phyloP scores from a whole-genome alignment of 30 jellyfish, hydroid and myxozoan species.

The Nemopilema nomurai region DNA sequence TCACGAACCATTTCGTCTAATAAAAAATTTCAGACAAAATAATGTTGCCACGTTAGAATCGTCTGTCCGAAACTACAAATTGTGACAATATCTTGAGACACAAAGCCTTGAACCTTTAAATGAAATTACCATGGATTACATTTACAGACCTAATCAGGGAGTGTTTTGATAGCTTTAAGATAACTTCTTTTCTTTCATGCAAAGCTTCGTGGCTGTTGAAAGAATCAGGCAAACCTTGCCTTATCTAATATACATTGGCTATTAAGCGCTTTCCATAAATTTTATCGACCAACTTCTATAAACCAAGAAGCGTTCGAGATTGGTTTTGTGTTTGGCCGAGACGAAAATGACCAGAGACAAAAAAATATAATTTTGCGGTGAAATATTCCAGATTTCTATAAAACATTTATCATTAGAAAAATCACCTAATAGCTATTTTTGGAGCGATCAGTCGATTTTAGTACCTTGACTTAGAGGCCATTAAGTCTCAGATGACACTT shows the following conservation, averaged over 20 bases:
- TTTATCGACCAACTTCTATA: background rate
- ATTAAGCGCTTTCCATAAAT: background rate
- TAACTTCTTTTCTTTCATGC: background rate
- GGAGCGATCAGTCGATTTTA: too few species aligned
- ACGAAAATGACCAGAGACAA: background rate
- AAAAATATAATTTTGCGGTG: background rate
- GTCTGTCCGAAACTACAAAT: too few species aligned
- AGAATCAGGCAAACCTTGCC: background rate
- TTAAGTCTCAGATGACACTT: too few species aligned
- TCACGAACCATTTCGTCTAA: too few species aligned
- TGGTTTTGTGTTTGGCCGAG: background rate
- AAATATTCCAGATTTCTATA: background rate
- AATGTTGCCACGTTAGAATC: too few species aligned
- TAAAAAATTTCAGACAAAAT: too few species aligned
- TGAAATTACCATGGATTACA: too few species aligned
- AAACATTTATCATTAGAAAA: background rate
- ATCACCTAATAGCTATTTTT: too few species aligned
- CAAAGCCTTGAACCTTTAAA: too few species aligned
- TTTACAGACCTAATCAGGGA: too few species aligned
- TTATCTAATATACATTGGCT: background rate
- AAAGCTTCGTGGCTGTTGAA: background rate
- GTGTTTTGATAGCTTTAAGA: background rate
- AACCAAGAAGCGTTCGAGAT: background rate
- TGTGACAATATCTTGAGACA: too few species aligned
- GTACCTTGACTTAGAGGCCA: too few species aligned